Conservation (phyloP, 2,888 invertebrate genomes). For the Pammene fasciana region DNA sequence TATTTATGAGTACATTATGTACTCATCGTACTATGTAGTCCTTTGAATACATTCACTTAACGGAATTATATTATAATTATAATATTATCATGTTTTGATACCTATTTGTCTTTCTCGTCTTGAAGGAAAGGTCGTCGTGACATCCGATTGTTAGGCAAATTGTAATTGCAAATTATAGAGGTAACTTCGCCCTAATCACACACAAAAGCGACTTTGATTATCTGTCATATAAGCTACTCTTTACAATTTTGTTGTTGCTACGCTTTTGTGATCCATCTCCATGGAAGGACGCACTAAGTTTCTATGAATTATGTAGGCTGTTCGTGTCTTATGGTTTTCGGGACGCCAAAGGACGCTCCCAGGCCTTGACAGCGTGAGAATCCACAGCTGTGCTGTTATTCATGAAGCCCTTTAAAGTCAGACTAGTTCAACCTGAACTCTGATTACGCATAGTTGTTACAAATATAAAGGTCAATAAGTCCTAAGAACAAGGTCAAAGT, state of each 20-base stretch:
- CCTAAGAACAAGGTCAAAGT: not conserved
- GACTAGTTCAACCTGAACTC: not conserved
- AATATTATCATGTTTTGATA: too few relatives aligned
- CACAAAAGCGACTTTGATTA: slow-evolving; percentile 21
- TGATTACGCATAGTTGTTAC: not conserved
- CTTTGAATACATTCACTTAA: too few relatives aligned
- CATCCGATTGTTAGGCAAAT: too few relatives aligned
- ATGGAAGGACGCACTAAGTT: not conserved
- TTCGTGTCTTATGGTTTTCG: slow-evolving; percentile 9
- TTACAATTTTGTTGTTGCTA: not conserved
- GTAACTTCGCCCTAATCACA: not conserved
- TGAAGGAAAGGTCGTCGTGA: too few relatives aligned
- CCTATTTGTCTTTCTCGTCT: too few relatives aligned
- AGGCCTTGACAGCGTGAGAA: slow-evolving; percentile 35
- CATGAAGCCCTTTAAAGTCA: not conserved
- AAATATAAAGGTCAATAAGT: not conserved
- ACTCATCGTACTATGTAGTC: too few relatives aligned
- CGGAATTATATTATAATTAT: too few relatives aligned
- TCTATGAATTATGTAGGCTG: not conserved
- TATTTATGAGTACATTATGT: too few relatives aligned
- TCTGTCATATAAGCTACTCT: not conserved
- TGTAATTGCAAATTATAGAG: too few relatives aligned
- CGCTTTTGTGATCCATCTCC: slow-evolving; percentile 5
- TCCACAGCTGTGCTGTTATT: not conserved
- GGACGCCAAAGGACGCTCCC: slow-evolving; percentile 23